Evolutionary conservation across 2,797 vertebrate species (phyloP).

Genomic region (Naso thynnoides): DNA sequence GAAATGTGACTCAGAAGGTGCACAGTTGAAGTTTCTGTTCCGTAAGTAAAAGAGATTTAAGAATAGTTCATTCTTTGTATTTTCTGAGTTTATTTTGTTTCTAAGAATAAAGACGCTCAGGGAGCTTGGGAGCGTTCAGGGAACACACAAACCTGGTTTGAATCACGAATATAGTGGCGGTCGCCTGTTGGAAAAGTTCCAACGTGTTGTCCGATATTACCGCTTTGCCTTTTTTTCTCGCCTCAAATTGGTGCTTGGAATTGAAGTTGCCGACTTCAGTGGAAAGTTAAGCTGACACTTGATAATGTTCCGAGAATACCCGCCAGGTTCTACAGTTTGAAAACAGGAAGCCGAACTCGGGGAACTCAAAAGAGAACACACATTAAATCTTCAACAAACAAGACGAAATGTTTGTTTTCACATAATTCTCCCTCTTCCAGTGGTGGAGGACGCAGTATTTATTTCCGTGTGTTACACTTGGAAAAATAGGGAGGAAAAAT

Average conservation of each 20-base stretch:
- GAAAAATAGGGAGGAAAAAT: slow-evolving; percentile 2
- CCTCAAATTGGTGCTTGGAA: neutral
- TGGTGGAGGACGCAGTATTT: neutral
- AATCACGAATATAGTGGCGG: too few species aligned
- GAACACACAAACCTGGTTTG: too few species aligned
- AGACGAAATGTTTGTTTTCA: neutral
- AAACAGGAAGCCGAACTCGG: neutral
- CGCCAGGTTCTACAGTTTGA: neutral
- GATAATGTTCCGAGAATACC: neutral
- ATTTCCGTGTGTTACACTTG: neutral
- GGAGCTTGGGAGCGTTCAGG: too few species aligned
- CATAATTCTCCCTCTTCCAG: neutral
- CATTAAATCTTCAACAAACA: neutral
- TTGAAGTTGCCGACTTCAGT: neutral
- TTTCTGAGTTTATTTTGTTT: too few species aligned
- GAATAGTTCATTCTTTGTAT: too few species aligned
- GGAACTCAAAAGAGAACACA: neutral
- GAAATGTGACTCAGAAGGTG: too few species aligned
- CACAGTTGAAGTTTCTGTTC: too few species aligned
- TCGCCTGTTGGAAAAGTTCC: too few species aligned
- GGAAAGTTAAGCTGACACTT: neutral
- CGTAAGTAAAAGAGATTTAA: too few species aligned
- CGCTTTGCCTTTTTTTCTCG: neutral
- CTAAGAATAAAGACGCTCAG: too few species aligned
- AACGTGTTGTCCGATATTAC: too few species aligned